A percentile compares a stretch with the other conserved stretches of the same genome.
Conservation (phyloP, 2,888 invertebrate species). For the Drosophila birchii region DNA sequence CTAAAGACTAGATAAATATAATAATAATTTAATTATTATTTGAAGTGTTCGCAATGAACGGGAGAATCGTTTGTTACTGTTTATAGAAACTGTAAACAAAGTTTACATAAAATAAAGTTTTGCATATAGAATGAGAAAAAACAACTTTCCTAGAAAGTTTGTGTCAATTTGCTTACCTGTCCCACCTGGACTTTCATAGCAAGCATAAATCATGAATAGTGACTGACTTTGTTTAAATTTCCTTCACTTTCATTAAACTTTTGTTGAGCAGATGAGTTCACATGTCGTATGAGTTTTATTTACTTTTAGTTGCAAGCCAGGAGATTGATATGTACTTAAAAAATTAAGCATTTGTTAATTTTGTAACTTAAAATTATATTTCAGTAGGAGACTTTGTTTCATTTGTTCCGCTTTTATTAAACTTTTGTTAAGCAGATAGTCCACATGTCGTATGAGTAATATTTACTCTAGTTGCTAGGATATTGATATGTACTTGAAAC, state of each 20-base stretch:
- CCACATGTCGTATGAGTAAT: no score
- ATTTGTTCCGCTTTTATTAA: no score
- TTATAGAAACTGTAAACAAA: constrained; percentile 1
- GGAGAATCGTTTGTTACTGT: neutral
- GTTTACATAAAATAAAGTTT: neutral
- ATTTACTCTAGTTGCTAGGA: no score
- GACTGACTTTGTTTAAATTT: neutral
- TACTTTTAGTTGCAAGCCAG: neutral
- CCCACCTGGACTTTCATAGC: neutral
- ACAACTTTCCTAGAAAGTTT: neutral
- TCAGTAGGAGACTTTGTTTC: no score
- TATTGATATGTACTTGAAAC: no score
- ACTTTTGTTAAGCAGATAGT: no score
- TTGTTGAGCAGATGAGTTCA: constrained; percentile 1
- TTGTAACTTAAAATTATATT: no score
- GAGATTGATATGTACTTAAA: neutral
- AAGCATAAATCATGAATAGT: constrained; percentile 20
- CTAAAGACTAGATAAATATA: neutral
- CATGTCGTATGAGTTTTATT: constrained; percentile 17
- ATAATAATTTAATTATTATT: neutral
- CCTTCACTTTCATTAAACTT: neutral
- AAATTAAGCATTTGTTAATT: neutral
- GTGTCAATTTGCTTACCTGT: constrained; percentile 3
- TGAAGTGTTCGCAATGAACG: no score
- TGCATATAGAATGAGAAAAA: neutral